These are phyloP conservation scores for Anastrepha obliqua DNA, from an alignment of 1,140 invertebrate species.

Conservation along the genomic window DNA sequence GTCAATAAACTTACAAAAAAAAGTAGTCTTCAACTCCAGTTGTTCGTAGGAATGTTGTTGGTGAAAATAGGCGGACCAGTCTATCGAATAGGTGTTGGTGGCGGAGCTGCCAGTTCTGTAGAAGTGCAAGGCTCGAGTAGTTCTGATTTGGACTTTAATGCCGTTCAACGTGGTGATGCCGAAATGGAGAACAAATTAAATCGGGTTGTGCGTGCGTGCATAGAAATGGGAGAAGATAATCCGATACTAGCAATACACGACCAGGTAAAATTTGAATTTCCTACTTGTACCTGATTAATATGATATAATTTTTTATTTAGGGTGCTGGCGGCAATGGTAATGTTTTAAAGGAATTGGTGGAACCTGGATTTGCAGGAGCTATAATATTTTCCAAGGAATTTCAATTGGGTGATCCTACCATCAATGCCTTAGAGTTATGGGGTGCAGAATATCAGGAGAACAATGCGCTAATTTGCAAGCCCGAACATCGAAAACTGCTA, in stretches of 20 bases:
- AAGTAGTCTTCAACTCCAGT: neutral
- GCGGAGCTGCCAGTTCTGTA: conserved; percentile 96
- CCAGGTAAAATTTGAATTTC: conserved; percentile 59
- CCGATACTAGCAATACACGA: conserved; percentile 85
- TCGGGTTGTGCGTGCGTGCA: conserved; percentile 92
- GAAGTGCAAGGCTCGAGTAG: conserved; percentile 92
- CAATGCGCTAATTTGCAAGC: conserved; percentile 88
- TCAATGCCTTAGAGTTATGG: conserved; percentile 95
- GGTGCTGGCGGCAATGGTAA: conserved; percentile 99
- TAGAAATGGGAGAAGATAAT: conserved; percentile 87
- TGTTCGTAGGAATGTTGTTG: conserved; percentile 83
- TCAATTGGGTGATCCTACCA: conserved; percentile 94
- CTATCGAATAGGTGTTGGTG: conserved; percentile 97
- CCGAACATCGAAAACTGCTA: conserved; percentile 80
- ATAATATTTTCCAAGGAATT: conserved; percentile 92
- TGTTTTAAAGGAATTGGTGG: conserved; percentile 96
- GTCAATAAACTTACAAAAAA: neutral
- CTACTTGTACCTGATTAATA: neutral
- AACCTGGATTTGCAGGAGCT: conserved; percentile 88
- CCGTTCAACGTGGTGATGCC: conserved; percentile 97
- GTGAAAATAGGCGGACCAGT: conserved; percentile 97
- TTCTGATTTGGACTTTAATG: conserved; percentile 93
- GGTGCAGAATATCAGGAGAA: conserved; percentile 99
- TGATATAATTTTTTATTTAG: conserved; percentile 73
- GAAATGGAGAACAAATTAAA: conserved; percentile 99